Percentiles rank a stretch among this genome's conserved stretches.
Evolutionary conservation across 2,113 vertebrate genomes (phyloP).

Genomic region (Marmota monax): DNA sequence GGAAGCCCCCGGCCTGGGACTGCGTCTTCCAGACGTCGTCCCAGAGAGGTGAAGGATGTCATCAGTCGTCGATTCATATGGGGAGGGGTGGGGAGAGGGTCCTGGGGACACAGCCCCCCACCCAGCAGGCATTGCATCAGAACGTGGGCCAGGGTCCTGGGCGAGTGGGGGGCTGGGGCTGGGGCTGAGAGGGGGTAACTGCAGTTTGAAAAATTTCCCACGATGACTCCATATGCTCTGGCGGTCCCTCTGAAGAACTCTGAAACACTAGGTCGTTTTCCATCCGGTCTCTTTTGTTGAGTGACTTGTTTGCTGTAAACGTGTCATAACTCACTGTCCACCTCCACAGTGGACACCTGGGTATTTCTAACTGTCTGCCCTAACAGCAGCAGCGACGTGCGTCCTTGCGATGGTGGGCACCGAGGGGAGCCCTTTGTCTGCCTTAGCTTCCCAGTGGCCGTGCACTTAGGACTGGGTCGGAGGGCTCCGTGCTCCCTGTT

Average conservation of each 20-base stretch:
- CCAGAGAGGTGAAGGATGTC: no score
- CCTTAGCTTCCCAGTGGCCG: fast-evolving
- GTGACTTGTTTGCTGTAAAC: neutral
- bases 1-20: no score
- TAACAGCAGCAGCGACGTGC: neutral
- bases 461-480: fast-evolving
- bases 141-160: neutral
- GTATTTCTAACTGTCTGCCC: neutral
- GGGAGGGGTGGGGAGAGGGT: neutral
- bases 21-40: neutral
- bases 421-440: neutral
- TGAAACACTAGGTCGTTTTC: no score
- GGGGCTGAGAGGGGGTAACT: neutral
- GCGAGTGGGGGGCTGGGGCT: neutral
- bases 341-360: neutral
- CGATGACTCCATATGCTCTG: neutral
- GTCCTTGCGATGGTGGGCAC: no score
- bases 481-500: neutral
- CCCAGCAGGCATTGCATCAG: neutral
- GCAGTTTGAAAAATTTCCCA: neutral
- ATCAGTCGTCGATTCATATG: neutral
- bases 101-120: neutral
- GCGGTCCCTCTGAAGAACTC: neutral
- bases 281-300: neutral
- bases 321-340: neutral